phyloP scores from a whole-genome alignment of 2,888 invertebrate species.

The Rhyacophila evoluta region DNA sequence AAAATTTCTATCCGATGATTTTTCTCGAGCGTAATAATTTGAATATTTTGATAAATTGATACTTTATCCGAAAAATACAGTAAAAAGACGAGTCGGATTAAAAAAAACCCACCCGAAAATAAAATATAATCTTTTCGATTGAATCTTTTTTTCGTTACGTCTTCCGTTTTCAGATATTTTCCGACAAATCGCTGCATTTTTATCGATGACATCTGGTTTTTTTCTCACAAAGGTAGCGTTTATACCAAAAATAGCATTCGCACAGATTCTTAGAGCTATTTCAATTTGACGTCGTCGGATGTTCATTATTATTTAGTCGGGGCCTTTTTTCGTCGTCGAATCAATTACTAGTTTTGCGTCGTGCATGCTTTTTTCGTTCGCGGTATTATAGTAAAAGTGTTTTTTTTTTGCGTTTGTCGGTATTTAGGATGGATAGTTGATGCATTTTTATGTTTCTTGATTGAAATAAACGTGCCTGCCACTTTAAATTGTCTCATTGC shows the following conservation, averaged over 20 bases:
- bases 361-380: neutral
- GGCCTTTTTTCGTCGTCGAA: neutral
- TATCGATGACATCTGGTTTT: neutral
- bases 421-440: neutral
- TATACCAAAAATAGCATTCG: conserved; percentile 9
- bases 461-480: conserved; percentile 22
- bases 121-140: neutral
- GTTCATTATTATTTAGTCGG: conserved; percentile 1
- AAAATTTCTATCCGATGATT: no score
- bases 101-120: neutral
- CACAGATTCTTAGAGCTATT: neutral
- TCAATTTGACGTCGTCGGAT: neutral
- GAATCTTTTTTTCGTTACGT: neutral
- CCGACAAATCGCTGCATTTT: neutral
- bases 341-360: conserved; percentile 15
- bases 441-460: conserved; percentile 7
- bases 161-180: neutral
- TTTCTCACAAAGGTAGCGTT: neutral
- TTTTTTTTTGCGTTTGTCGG: neutral
- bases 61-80: no score
- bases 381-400: neutral
- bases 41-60: no score
- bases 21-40: no score
- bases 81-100: no score
- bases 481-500: conserved; percentile 12